Base-by-base conservation (phyloP, 2,888 invertebrate genomes). In the Philaethria dido region DNA sequence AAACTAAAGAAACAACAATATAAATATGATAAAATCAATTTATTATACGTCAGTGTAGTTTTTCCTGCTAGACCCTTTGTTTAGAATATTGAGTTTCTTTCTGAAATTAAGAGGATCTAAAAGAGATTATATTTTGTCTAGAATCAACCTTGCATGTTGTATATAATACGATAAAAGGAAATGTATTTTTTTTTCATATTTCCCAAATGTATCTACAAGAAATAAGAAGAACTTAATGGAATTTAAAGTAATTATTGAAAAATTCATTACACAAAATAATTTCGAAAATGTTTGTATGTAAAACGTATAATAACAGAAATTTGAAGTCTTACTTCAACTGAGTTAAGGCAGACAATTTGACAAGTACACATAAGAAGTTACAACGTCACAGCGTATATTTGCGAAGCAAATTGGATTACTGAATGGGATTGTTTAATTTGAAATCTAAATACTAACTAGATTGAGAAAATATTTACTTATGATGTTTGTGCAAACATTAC, bases 351-450 rank as follows among this genome's bases (percentile, higher is more conserved):
- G 16, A 60, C 45, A 60, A 60, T 60, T 45, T 60, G 59, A 60
- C 59, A 45, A 60, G 59, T 60, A 60, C 59, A 60, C 59, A 60
- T 60, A 44, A 60, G 59, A 60, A 60, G 59, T 60, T 45, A 60
- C 59, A 60, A 74, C 72, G 66, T 74, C 74, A 76, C 75, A 72
- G 77, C 72, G 75, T 74, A 77, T 83, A 80, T 85, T 85, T 85
- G 81, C 79, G 54, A 64, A 78, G 80, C 75, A 84, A 87, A 88
- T 85, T 82, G 77, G 84, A 86, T 86, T 80, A 81, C 77, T 77
- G 76, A 69, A 74, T 74, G 74, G 80, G 79, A 80, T 81, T 84
- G 81, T 83, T 83, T 83, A 82, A 84, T 85, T 82, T 82, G 71
- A 74, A 80, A 77, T 74, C 78, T 77, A 82, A 85, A 85, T 83